Percentiles rank a stretch among this genome's conserved stretches.
Evolutionary conservation across 1,140 invertebrate genomes (phyloP).

Genomic region (Calycopis cecrops): DNA sequence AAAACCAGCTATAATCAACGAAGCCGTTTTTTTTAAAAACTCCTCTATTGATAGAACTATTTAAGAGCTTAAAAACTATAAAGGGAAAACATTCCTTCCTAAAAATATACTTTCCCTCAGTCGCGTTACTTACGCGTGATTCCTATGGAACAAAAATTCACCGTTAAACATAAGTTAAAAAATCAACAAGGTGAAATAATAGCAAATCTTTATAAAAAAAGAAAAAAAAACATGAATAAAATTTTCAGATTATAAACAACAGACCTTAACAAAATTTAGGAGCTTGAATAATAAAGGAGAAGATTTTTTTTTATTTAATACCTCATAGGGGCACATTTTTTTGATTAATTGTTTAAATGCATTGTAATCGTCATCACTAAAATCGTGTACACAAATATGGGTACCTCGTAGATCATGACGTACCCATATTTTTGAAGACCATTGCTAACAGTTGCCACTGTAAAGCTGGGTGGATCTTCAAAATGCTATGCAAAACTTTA

Average conservation of each 20-base stretch:
- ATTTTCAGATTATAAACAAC: background rate
- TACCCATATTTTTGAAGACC: too few species aligned
- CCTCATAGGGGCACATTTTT: too few species aligned
- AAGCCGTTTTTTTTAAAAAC: constrained; percentile 21
- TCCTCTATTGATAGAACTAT: constrained; percentile 24
- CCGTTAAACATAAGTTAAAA: constrained; percentile 56
- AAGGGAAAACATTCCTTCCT: constrained; percentile 56
- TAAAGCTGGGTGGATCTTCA: too few species aligned
- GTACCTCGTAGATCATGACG: too few species aligned
- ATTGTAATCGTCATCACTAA: too few species aligned
- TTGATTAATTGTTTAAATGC: too few species aligned
- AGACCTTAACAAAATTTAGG: too few species aligned
- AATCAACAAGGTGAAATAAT: constrained; percentile 33
- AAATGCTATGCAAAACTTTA: too few species aligned
- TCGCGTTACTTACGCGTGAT: constrained; percentile 75
- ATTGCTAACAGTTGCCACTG: too few species aligned
- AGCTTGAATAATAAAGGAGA: too few species aligned
- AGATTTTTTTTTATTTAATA: too few species aligned
- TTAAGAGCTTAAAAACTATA: constrained; percentile 44
- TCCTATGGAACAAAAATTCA: constrained; percentile 74
- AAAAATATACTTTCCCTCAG: constrained; percentile 54
- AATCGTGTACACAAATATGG: too few species aligned
- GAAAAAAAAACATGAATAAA: constrained; percentile 13
- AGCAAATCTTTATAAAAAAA: constrained; percentile 25
- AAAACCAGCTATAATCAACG: constrained; percentile 29